phyloP scores from a whole-genome alignment of 2,797 vertebrate species.

The Neopelma chrysocephalum region DNA sequence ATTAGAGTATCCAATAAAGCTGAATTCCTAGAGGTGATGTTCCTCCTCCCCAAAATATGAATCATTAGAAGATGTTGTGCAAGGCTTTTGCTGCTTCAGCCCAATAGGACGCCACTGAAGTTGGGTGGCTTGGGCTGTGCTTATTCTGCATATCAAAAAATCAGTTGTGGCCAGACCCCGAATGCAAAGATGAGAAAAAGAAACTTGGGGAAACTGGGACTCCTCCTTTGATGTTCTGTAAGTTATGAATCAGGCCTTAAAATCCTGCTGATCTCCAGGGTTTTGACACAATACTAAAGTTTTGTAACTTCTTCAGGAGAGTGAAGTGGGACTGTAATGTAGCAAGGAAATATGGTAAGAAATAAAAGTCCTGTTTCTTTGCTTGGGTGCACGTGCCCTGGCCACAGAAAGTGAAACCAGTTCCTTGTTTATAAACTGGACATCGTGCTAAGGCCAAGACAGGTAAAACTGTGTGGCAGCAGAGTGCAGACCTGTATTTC shows the following conservation, averaged over 20 bases:
- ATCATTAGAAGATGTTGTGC: not conserved
- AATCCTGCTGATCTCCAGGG: not conserved
- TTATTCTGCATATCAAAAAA: not conserved
- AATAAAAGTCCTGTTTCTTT: not conserved
- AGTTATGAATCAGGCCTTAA: not conserved
- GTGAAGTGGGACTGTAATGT: not conserved
- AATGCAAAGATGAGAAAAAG: not conserved
- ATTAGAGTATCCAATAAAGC: slow-evolving; percentile 37
- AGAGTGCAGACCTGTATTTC: not conserved
- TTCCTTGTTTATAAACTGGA: not conserved
- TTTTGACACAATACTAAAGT: not conserved
- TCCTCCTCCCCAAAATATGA: slow-evolving; percentile 22
- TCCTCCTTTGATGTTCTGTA: not conserved
- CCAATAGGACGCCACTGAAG: not conserved
- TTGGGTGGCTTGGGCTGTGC: not conserved
- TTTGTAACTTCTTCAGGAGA: not conserved
- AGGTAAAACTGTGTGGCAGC: not conserved
- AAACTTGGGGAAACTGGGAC: not conserved
- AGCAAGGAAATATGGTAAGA: not conserved
- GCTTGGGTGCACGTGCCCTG: not conserved
- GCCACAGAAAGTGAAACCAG: not conserved
- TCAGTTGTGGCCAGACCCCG: not conserved
- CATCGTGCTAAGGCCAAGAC: accelerated
- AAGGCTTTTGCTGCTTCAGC: not conserved
- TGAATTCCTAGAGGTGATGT: slow-evolving; percentile 61